Percentiles rank a stretch among this genome's conserved stretches.
These are phyloP conservation scores for Drosophila buzzatii DNA, from an alignment of 2,888 invertebrate species.

Conservation along the genomic window DNA sequence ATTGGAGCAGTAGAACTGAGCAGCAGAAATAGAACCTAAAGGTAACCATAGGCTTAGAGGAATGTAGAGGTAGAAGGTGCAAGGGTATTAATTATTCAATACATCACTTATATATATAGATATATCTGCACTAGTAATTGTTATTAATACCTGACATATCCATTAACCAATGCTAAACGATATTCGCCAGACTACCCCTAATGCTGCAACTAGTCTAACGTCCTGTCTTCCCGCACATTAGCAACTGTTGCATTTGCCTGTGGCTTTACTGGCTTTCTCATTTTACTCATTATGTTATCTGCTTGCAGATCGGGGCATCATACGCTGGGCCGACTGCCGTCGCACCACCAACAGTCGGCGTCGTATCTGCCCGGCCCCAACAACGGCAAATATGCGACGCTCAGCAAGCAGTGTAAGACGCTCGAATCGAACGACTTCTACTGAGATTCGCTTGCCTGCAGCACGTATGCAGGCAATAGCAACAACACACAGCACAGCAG, in stretches of 20 bases:
- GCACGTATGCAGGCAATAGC: constrained; percentile 85
- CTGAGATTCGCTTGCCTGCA: constrained; percentile 91
- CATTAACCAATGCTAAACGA: not conserved
- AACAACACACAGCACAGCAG: constrained; percentile 75
- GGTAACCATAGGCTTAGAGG: constrained; percentile 7
- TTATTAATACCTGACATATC: not conserved
- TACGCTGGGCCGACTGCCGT: constrained; percentile 89
- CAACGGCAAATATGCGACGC: constrained; percentile 95
- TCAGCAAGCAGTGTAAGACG: constrained; percentile 98
- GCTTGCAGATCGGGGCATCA: constrained; percentile 86
- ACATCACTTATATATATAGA: too few relatives aligned
- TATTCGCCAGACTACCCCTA: constrained; percentile 37
- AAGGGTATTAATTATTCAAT: constrained; percentile 1
- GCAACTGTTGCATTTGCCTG: constrained; percentile 31
- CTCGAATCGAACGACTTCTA: constrained; percentile 96
- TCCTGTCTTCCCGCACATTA: constrained; percentile 12
- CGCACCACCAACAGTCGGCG: constrained; percentile 84
- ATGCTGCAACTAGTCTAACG: constrained; percentile 39
- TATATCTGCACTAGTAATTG: not conserved
- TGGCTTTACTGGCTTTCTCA: not conserved
- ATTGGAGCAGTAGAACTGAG: constrained; percentile 8
- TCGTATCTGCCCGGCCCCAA: constrained; percentile 88
- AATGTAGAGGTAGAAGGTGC: constrained; percentile 2
- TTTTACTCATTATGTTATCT: not conserved
- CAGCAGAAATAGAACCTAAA: constrained; percentile 1